Evolutionary conservation across 2,113 vertebrate genomes (phyloP), one percentile per base, ranked within the genome.

Genomic region (Alosa alosa): DNA sequence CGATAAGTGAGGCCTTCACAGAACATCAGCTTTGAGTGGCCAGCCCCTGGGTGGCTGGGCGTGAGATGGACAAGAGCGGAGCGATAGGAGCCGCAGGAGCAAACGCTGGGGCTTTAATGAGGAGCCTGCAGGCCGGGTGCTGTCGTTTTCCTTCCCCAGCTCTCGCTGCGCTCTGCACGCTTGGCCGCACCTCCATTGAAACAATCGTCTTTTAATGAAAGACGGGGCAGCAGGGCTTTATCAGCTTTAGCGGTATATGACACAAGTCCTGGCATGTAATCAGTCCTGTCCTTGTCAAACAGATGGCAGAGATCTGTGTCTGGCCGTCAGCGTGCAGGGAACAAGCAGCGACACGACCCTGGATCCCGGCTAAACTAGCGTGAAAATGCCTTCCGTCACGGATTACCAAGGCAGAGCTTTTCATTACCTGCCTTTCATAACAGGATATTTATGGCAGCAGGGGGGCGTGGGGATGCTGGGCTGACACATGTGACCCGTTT

Each of bases 361-460:
- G 31, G 83, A 49, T 90, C 89, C 87, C 87, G 93, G 90, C 90
- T 91, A 93, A 93, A 93, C 84, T 87, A 88, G 89, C 90, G 82
- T 90, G 93, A 92, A 94, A 93, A 60, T 90, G 88, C 89, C 93
- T 92, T 91, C 81, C 52, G 89, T 91, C 90, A 82, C 3, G 45
- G 93, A 87, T 87, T 86, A 88, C 90, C 92, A 89, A 90, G 85
- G 46, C 85, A 91, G 82, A 4, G 83, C 84, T 89, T 92, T 92
- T 93, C 94, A 91, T 94, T 93, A 92, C 92, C 91, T 91, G 91
- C 90, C 88, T 94, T 94, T 94, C 91, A 94, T 90, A 92, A 91
- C 87, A 89, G 89, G 89, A 91, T 93, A 94, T 95, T 94, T 93
- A 94, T 90, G 89, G 90, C 88, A 87, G 89, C 87, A 86, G 88